phyloP scores from a whole-genome alignment of 2,888 invertebrate species.

The Chironomus riparius region DNA sequence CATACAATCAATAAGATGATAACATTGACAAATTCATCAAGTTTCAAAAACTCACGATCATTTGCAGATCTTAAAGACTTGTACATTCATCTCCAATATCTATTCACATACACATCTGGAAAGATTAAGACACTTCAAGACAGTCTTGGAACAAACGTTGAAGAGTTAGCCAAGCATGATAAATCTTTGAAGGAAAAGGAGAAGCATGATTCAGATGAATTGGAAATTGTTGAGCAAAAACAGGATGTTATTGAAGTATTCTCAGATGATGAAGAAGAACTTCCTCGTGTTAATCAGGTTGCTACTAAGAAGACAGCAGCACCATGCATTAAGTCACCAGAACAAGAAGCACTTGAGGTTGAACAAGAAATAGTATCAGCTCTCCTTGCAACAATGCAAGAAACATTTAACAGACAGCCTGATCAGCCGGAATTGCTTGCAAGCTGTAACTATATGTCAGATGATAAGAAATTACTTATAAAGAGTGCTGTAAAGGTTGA shows the following conservation, averaged over 20 bases:
- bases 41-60: conserved; percentile 39
- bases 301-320: not conserved
- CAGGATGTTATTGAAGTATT: conserved; percentile 40
- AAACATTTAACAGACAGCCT: not conserved
- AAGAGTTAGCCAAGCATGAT: conserved; percentile 39
- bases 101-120: conserved; percentile 41
- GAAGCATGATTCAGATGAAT: conserved; percentile 41
- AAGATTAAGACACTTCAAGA: conserved; percentile 41
- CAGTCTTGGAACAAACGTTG: conserved; percentile 40
- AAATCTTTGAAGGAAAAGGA: conserved; percentile 38
- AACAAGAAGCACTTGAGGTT: not conserved
- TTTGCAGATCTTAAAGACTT: conserved; percentile 41
- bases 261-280: conserved; percentile 38
- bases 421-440: not conserved
- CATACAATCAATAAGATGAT: conserved; percentile 39
- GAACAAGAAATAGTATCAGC: not conserved
- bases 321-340: not conserved
- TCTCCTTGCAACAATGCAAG: not conserved
- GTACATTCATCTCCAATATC: conserved; percentile 41
- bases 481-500: conserved; percentile 9
- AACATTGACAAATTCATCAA: conserved; percentile 41
- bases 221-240: conserved; percentile 41
- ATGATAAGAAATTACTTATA: conserved; percentile 1
- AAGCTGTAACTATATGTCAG: not conserved
- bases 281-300: not conserved